Evolutionary conservation across 1,140 invertebrate species (phyloP).

Genomic region (Daktulosphaira vitifoliae): DNA sequence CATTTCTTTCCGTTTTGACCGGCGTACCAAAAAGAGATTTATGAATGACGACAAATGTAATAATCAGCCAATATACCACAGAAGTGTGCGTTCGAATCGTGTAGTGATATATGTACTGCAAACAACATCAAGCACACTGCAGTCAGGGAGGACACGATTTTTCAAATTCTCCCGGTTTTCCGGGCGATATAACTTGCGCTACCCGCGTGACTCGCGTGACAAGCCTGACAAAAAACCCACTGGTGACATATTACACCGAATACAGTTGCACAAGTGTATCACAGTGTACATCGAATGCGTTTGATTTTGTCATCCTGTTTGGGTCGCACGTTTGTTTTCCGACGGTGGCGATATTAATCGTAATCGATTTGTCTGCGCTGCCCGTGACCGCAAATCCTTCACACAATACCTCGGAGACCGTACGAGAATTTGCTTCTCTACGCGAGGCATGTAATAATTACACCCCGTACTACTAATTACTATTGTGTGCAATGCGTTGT

Average conservation of each 20-base stretch:
- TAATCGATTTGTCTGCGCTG: conserved; percentile 17
- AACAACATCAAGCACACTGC: not conserved
- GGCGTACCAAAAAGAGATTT: conserved; percentile 1
- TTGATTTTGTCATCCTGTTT: not conserved
- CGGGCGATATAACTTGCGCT: not conserved
- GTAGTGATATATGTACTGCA: not conserved
- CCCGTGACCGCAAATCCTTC: not conserved
- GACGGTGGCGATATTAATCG: not conserved
- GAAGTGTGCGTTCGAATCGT: not conserved
- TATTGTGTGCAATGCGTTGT: not conserved
- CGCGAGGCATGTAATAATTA: too few species aligned
- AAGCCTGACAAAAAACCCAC: too few species aligned
- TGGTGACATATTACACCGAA: too few species aligned
- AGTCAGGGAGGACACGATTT: not conserved
- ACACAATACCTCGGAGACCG: conserved; percentile 10
- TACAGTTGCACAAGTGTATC: not conserved
- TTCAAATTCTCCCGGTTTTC: not conserved
- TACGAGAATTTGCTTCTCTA: not conserved
- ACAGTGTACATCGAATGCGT: too few species aligned
- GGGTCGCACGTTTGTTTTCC: not conserved
- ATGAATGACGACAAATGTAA: not conserved
- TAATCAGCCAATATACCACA: not conserved
- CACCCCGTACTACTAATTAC: too few species aligned
- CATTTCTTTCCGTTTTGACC: not conserved
- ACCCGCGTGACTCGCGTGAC: not conserved